Percentiles rank a stretch among this genome's conserved stretches.
phyloP scores from a whole-genome alignment of 1,140 invertebrate genomes.

The Drosophila kohkoa region DNA sequence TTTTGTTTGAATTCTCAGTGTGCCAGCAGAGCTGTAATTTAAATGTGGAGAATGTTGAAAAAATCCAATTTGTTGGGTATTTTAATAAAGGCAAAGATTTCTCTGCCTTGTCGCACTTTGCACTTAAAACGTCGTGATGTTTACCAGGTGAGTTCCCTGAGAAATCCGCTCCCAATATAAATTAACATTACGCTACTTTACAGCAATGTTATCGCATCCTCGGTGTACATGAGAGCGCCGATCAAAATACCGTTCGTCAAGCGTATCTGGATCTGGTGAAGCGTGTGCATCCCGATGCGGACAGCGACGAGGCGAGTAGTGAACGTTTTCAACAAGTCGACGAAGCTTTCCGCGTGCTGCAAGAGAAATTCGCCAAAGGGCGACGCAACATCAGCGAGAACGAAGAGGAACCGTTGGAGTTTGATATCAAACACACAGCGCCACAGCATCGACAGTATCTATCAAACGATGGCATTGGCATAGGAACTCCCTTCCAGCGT shows the following conservation, averaged over 20 bases:
- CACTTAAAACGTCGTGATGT: conserved; percentile 60
- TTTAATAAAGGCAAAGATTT: neutral
- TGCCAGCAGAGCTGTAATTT: neutral
- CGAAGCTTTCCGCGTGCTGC: conserved; percentile 86
- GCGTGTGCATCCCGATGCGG: conserved; percentile 93
- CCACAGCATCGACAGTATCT: conserved; percentile 95
- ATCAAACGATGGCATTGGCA: conserved; percentile 91
- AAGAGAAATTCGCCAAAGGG: conserved; percentile 86
- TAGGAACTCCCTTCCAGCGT: conserved; percentile 91
- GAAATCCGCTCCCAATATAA: neutral
- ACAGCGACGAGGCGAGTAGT: conserved; percentile 88
- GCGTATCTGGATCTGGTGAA: conserved; percentile 92
- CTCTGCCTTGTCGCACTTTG: conserved; percentile 25
- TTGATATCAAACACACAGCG: conserved; percentile 90
- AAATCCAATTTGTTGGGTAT: neutral
- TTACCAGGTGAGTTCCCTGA: conserved; percentile 50
- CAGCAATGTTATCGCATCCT: conserved; percentile 89
- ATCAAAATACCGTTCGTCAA: conserved; percentile 89
- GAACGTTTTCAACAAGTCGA: conserved; percentile 90
- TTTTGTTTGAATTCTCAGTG: conserved; percentile 7
- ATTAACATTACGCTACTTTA: neutral
- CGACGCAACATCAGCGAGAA: conserved; percentile 84
- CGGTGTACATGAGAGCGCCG: conserved; percentile 88
- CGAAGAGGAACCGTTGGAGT: conserved; percentile 85
- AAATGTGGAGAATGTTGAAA: conserved; percentile 21